Conservation (phyloP, 2,888 invertebrate species). For the Protophormia terraenovae region DNA sequence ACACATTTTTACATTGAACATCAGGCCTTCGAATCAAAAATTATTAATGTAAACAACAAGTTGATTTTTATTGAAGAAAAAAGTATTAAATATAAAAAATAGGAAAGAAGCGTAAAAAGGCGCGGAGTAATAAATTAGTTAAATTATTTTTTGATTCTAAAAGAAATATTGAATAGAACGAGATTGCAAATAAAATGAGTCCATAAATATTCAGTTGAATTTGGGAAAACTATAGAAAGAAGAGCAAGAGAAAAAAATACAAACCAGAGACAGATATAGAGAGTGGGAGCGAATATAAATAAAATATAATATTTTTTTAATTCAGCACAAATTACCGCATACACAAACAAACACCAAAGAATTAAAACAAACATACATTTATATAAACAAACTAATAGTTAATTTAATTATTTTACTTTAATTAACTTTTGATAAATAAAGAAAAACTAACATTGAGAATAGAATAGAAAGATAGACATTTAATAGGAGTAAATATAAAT, state of each 20-base stretch:
- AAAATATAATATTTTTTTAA: neutral
- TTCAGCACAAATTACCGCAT: neutral
- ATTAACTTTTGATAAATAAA: neutral
- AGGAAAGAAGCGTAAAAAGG: neutral
- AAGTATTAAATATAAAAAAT: neutral
- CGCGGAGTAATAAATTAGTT: neutral
- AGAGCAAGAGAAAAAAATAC: neutral
- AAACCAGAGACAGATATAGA: neutral
- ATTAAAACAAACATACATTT: neutral
- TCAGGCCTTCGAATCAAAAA: neutral
- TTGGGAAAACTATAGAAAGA: neutral
- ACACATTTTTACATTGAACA: slow-evolving; percentile 9
- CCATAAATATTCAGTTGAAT: slow-evolving; percentile 26
- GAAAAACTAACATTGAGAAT: neutral
- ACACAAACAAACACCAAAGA: slow-evolving; percentile 42
- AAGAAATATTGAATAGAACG: slow-evolving; percentile 10
- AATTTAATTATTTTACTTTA: neutral
- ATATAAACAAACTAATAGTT: neutral
- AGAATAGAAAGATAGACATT: neutral
- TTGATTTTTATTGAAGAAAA: neutral
- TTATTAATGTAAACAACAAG: slow-evolving; percentile 18
- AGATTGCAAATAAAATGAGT: slow-evolving; percentile 33
- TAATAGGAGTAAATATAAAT: slow-evolving; percentile 22
- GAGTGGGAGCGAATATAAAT: neutral
- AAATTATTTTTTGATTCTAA: neutral